phyloP scores from a whole-genome alignment of 1,140 invertebrate species.

The Anadara kagoshimensis region DNA sequence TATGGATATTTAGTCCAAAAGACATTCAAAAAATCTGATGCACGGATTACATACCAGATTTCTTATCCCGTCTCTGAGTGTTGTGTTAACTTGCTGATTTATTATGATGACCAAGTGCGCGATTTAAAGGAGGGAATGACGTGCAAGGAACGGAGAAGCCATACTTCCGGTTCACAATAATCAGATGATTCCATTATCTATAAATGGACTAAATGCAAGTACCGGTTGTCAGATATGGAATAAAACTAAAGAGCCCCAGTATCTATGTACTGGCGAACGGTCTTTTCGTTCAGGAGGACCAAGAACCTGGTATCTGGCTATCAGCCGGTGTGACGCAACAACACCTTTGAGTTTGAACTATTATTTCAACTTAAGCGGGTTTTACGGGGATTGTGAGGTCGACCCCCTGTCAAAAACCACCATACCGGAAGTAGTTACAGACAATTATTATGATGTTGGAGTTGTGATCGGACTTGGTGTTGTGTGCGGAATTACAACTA shows the following conservation, averaged over 20 bases:
- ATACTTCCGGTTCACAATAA: slow-evolving; percentile 61
- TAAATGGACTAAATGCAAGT: slow-evolving; percentile 44
- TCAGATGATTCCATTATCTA: slow-evolving; percentile 62
- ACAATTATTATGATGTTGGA: slow-evolving; percentile 43
- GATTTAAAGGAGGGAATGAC: slow-evolving; percentile 60
- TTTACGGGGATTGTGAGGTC: slow-evolving; percentile 65
- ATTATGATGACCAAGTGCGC: slow-evolving; percentile 67
- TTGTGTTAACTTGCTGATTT: slow-evolving; percentile 64
- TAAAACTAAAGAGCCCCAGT: slow-evolving; percentile 47
- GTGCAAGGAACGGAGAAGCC: slow-evolving; percentile 55
- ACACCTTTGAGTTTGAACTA: slow-evolving; percentile 59
- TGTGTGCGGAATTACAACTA: slow-evolving; percentile 59
- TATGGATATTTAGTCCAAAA: slow-evolving; percentile 67
- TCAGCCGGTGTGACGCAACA: slow-evolving; percentile 55
- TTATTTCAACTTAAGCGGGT: slow-evolving; percentile 67
- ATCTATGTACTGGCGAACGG: slow-evolving; percentile 64
- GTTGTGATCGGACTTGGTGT: slow-evolving; percentile 61
- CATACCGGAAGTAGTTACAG: slow-evolving; percentile 40
- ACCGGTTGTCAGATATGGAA: slow-evolving; percentile 59
- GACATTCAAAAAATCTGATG: slow-evolving; percentile 58
- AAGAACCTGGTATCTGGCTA: slow-evolving; percentile 65
- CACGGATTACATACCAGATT: slow-evolving; percentile 66
- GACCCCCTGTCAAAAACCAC: slow-evolving; percentile 61
- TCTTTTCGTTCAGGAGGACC: slow-evolving; percentile 62
- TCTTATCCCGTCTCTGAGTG: slow-evolving; percentile 65